Evolutionary conservation across 2,888 invertebrate species (phyloP), one percentile per base, ranked within the genome.

Genomic region (Sipunculus nudus): DNA sequence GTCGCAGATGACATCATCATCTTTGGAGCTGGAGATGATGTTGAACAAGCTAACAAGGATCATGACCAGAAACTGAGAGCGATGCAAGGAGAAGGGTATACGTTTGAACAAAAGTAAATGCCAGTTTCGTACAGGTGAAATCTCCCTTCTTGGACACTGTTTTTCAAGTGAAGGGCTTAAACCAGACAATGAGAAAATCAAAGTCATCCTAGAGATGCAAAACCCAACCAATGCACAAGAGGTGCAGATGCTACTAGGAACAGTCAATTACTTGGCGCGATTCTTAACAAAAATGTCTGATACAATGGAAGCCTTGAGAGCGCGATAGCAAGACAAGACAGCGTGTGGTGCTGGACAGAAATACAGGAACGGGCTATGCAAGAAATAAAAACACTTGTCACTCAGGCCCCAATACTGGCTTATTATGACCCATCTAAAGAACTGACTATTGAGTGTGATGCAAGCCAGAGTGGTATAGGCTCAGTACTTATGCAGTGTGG

Each of bases 391-490:
- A 10, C 39, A 49, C 23, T 52, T 52, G 3, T 63, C 4, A 2
- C 61, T 13, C 46, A 58, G 13, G 59, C 67, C 1, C 70, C 69
- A 29, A 53, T 63, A 8, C 59, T 73, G 8, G 40, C 59, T 5
- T 70, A 46, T 29, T 71, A 60, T 43, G 62, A 70, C 19, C 47
- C 49, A 3, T 21, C 21, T 0, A 56, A 63, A n/a, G 45, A 49
- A 26, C 57, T 63, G 8, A 49, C 43, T 19, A 28, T 68, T 2
- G 53, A 61, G 16, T 64, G 66, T 32, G 72, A 73, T 46, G 68
- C 71, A 6, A 65, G 63, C 25, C 61, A 65, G 10, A 53, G 69
- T 53, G 70, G 72, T n/a, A n/a, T n/a, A n/a, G n/a, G n/a, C n/a
- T n/a, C n/a, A n/a, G n/a, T n/a, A n/a, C n/a, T n/a, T n/a, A n/a